Conservation (phyloP, 2,888 invertebrate species). For the Trichopoda pennipes region DNA sequence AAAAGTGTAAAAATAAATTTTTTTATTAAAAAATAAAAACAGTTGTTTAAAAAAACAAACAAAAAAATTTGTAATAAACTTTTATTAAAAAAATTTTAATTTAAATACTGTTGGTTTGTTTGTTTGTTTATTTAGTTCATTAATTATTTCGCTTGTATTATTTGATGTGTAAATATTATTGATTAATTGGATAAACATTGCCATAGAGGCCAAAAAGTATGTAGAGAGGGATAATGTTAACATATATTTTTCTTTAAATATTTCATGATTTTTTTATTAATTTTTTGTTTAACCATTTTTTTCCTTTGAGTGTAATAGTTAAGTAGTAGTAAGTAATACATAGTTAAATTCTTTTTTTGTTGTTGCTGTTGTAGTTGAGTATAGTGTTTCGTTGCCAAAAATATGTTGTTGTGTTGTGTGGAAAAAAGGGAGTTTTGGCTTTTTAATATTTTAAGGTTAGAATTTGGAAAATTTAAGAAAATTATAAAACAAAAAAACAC, state of each 20-base stretch:
- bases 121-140: not conserved
- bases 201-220: conserved; percentile 71
- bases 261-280: conserved; percentile 38
- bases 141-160: conserved; percentile 15
- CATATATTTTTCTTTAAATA: conserved; percentile 32
- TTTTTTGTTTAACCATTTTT: conserved; percentile 10
- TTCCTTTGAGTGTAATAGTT: conserved; percentile 44
- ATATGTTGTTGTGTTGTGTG: conserved; percentile 26
- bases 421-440: not conserved
- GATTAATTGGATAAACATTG: conserved; percentile 73
- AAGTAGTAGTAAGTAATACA: conserved; percentile 49
- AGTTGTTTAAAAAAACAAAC: no score
- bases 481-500: conserved; percentile 9
- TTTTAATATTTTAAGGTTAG: not conserved
- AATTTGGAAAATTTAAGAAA: conserved; percentile 8
- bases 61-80: no score
- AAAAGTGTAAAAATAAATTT: no score
- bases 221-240: conserved; percentile 41
- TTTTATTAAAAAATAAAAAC: no score
- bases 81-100: not conserved
- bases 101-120: not conserved
- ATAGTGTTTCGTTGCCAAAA: conserved; percentile 64
- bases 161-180: conserved; percentile 50
- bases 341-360: conserved; percentile 40
- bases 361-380: conserved; percentile 25